Base-by-base conservation (phyloP, 2,113 vertebrate species). In the Catharus minimus region DNA sequence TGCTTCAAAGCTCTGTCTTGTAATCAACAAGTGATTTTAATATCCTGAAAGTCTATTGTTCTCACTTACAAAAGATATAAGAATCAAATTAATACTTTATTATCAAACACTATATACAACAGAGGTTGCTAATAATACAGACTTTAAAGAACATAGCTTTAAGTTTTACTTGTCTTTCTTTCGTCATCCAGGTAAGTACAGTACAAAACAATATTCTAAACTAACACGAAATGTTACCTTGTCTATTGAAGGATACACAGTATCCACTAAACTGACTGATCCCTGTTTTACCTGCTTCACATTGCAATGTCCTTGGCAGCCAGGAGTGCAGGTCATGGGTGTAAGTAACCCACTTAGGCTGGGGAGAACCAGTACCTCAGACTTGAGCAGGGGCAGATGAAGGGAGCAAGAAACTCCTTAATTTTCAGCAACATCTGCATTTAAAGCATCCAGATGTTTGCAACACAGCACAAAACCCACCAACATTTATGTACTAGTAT, bases 101-200 rank as follows among this genome's bases (percentile, higher is more conserved):
- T 99, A 99, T 99, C 99, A 99, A 99, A 99, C 98, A 99, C 98
- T 99, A 99, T 99, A 98, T 99, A 99, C 99, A 99, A 98, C 99
- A 99, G 98, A 98, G 97, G 94, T 98, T 97, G 97, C 98, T 98
- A 98, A 98, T 98, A 98, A 98, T 98, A 98, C 98, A 98, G 97
- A 98, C 97, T 98, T 98, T 98, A 98, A 98, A 97, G 97, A 98
- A 98, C 96, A 96, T 89, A 96, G 93, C 81, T 86, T 96, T 95
- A 96, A 66, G 92, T 98, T 98, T 97, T 97, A 97, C 97, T 98
- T 98, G 97, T 98, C 97, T 98, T 97, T 97, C 97, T 97, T 98
- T 98, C 75, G 97, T 98, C 98, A 98, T 98, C 98, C 98, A 98
- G 98, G 98, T 99, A 99, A 98, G 98, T 99, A 99, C 98, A 99